These are phyloP conservation scores for Allygus modestus DNA, from an alignment of 2,888 invertebrate species.

Conservation along the genomic window DNA sequence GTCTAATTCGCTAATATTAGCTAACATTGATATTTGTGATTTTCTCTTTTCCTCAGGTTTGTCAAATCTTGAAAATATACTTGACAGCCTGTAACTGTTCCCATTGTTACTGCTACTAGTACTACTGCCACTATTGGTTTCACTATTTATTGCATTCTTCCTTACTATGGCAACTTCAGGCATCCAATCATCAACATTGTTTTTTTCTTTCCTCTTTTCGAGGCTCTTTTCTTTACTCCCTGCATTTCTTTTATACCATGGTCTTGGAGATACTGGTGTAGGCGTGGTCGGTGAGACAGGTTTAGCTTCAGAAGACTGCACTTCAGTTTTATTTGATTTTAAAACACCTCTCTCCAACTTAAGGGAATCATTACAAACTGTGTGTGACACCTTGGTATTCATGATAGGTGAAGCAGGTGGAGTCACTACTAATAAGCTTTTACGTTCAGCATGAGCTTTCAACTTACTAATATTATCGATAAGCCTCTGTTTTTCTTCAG, in stretches of 20 bases:
- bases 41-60: constrained; percentile 77
- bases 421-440: constrained; percentile 61
- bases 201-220: constrained; percentile 66
- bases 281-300: constrained; percentile 74
- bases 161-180: constrained; percentile 74
- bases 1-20: constrained; percentile 88
- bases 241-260: constrained; percentile 81
- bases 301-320: constrained; percentile 65
- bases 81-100: constrained; percentile 57
- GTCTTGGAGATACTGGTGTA: constrained; percentile 77
- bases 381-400: constrained; percentile 62
- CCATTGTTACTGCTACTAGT: constrained; percentile 58
- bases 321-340: constrained; percentile 74
- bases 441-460: constrained; percentile 68
- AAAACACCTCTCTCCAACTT: constrained; percentile 76
- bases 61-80: constrained; percentile 69
- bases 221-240: constrained; percentile 64
- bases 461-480: constrained; percentile 69
- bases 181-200: constrained; percentile 72
- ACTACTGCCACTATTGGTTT: not conserved
- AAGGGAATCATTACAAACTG: constrained; percentile 72
- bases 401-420: constrained; percentile 62
- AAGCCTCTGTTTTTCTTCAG: constrained; percentile 69
- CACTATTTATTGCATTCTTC: constrained; percentile 63
- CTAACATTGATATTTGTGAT: constrained; percentile 80